Percentiles rank a stretch among this genome's conserved stretches.
Conservation (phyloP, 2,113 vertebrate genomes). For the Sprattus sprattus region DNA sequence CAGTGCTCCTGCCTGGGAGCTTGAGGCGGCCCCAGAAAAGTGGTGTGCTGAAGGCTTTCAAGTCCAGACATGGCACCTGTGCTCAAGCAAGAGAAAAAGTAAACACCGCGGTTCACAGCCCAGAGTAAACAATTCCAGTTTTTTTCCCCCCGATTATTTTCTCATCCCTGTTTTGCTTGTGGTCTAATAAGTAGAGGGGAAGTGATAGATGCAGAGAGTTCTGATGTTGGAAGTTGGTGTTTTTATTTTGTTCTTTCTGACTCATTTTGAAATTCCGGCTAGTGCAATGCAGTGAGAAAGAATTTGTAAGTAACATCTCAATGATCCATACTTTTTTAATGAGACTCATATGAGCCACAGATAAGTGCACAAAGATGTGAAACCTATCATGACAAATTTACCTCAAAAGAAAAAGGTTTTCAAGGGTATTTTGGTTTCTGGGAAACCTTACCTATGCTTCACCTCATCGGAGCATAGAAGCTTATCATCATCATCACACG, state of each 20-base stretch:
- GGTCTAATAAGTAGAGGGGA: background rate
- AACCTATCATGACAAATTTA: too few species aligned
- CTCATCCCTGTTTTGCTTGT: background rate
- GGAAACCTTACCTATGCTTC: background rate
- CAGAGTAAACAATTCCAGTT: conserved; percentile 42
- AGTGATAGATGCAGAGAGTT: background rate
- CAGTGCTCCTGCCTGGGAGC: background rate
- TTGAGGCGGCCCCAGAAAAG: background rate
- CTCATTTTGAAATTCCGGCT: background rate
- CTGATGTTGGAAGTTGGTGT: background rate
- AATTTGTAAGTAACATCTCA: background rate
- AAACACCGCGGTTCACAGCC: conserved; percentile 64
- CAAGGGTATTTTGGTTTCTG: background rate
- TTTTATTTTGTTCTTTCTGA: background rate
- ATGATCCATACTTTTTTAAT: too few species aligned
- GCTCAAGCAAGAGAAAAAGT: conserved; percentile 59
- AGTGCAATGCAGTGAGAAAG: background rate
- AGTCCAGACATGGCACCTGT: conserved; percentile 63
- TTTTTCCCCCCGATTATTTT: background rate
- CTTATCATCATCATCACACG: background rate
- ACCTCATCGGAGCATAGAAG: background rate
- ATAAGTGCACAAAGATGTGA: too few species aligned
- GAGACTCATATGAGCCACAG: too few species aligned
- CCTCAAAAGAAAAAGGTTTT: too few species aligned
- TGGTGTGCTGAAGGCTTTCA: conserved; percentile 48